A percentile compares a stretch with the other conserved stretches of the same genome.
These are phyloP conservation scores for Melanotaenia maccullochi DNA, from an alignment of 2,797 vertebrate genomes.

Conservation along the genomic window DNA sequence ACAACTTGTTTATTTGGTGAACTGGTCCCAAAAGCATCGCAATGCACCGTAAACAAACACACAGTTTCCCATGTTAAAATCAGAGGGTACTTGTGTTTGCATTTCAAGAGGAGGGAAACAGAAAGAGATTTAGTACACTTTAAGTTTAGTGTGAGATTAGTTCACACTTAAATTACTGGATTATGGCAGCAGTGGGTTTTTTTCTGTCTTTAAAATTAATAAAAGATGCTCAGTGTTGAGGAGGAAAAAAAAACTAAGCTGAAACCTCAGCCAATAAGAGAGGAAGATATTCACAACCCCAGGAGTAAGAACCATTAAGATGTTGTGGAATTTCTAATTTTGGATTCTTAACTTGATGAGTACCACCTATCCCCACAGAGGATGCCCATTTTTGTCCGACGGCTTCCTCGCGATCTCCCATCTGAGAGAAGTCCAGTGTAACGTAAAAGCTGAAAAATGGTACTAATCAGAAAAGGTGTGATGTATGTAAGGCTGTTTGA, in stretches of 20 bases:
- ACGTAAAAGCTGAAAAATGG: too few species aligned
- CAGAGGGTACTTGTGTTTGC: constrained; percentile 12
- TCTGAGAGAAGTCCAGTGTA: too few species aligned
- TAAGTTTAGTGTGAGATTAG: neutral
- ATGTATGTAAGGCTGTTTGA: too few species aligned
- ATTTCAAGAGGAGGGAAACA: neutral
- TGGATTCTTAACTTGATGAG: neutral
- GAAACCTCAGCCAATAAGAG: neutral
- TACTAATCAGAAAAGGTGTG: too few species aligned
- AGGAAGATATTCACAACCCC: neutral
- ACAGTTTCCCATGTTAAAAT: constrained; percentile 63
- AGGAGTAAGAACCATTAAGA: neutral
- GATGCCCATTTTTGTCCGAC: too few species aligned
- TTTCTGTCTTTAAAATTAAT: neutral
- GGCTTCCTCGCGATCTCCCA: too few species aligned
- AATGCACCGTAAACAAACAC: constrained; percentile 60
- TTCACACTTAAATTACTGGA: neutral
- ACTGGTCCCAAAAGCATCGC: constrained; percentile 42
- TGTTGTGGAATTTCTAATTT: neutral
- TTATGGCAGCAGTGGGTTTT: neutral
- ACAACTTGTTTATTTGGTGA: constrained; percentile 54
- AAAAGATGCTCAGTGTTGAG: neutral
- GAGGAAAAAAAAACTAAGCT: too few species aligned
- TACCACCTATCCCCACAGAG: too few species aligned
- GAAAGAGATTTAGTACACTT: neutral